Evolutionary conservation across 2,888 invertebrate genomes (phyloP).

Genomic region (Amphipyra tragopoginis): DNA sequence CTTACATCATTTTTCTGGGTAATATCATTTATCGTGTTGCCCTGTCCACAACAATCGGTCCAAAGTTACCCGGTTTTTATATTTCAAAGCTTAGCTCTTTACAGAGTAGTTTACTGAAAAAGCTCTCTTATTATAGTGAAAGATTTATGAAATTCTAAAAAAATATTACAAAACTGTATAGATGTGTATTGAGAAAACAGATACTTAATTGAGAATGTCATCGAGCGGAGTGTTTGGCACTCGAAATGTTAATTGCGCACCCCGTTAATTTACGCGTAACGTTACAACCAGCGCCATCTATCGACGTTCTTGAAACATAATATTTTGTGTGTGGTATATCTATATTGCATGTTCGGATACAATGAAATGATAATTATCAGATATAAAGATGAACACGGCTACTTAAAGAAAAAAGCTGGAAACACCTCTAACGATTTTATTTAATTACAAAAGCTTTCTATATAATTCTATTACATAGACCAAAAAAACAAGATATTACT

Average conservation of each 20-base stretch:
- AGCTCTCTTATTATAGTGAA: slow-evolving; percentile 42
- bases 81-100: slow-evolving; percentile 57
- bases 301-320: slow-evolving; percentile 16
- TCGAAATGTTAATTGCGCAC: slow-evolving; percentile 49
- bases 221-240: slow-evolving; percentile 29
- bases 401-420: too few relatives aligned
- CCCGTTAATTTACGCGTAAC: slow-evolving; percentile 35
- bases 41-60: slow-evolving; percentile 58
- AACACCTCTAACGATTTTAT: too few relatives aligned
- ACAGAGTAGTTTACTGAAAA: slow-evolving; percentile 36
- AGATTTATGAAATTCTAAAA: slow-evolving; percentile 47
- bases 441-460: too few relatives aligned
- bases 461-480: neutral
- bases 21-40: slow-evolving; percentile 58
- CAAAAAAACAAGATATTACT: neutral
- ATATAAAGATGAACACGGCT: neutral
- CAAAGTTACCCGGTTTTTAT: slow-evolving; percentile 53
- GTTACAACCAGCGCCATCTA: slow-evolving; percentile 31
- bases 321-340: neutral
- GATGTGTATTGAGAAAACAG: slow-evolving; percentile 26
- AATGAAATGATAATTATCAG: neutral
- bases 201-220: slow-evolving; percentile 36
- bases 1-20: slow-evolving; percentile 55
- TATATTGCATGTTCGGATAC: neutral
- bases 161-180: slow-evolving; percentile 23